phyloP scores from a whole-genome alignment of 2,797 vertebrate species.

The Anguilla marmorata region DNA sequence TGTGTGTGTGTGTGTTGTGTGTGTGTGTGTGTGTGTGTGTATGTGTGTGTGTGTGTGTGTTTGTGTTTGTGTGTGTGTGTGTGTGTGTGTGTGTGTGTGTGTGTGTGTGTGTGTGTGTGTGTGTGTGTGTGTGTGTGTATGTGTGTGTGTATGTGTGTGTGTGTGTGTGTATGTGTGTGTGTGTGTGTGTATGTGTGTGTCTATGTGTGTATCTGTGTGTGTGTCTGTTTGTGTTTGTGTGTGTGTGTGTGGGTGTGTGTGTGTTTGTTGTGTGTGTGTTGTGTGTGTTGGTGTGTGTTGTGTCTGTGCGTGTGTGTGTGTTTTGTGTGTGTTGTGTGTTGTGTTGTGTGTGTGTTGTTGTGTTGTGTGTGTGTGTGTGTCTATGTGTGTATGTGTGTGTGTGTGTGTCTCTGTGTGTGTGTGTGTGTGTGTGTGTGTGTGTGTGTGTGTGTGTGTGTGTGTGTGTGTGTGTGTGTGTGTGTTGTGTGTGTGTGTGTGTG shows the following conservation, averaged over 20 bases:
- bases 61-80: not conserved
- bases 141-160: constrained; percentile 12
- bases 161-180: constrained; percentile 6
- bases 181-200: not conserved
- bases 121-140: not conserved
- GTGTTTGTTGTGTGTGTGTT: not conserved
- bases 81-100: not conserved
- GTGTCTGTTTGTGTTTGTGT: not conserved
- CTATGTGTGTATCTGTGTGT: not conserved
- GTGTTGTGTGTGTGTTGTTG: not conserved
- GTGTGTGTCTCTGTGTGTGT: constrained; percentile 1
- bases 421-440: not conserved
- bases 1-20: not conserved
- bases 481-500: not conserved
- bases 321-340: not conserved
- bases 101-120: not conserved
- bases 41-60: not conserved
- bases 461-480: not conserved
- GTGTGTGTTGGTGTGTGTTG: too few species aligned
- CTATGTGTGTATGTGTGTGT: too few species aligned
- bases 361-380: not conserved
- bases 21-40: too few species aligned
- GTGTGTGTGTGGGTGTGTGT: not conserved
- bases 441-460: constrained; percentile 7
- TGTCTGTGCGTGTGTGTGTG: not conserved